A percentile compares a stretch with the other conserved stretches of the same genome.
phyloP scores from a whole-genome alignment of 30 jellyfish, hydroid and myxozoan genomes.

The Mastigias papua region DNA sequence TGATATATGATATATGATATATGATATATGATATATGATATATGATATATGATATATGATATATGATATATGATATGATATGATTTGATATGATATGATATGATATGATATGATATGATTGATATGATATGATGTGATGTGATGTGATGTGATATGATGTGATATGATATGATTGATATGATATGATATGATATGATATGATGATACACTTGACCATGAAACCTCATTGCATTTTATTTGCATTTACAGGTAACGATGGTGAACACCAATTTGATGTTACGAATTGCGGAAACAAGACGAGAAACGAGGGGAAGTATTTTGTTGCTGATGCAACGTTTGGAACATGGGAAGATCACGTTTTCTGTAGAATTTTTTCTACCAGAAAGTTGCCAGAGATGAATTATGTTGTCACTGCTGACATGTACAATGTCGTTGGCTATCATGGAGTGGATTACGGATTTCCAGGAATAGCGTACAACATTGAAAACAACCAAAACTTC shows the following conservation, averaged over 20 bases:
- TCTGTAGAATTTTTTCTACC: constrained; percentile 65
- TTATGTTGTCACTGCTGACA: constrained; percentile 59
- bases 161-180: too few species aligned
- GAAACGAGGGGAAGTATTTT: constrained; percentile 39
- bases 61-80: too few species aligned
- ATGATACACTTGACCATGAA: background rate
- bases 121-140: too few species aligned
- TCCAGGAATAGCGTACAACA: constrained; percentile 85
- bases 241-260: background rate
- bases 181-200: too few species aligned
- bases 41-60: too few species aligned
- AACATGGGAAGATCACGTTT: constrained; percentile 68
- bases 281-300: constrained; percentile 75
- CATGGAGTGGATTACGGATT: constrained; percentile 80
- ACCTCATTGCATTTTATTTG: background rate
- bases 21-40: too few species aligned
- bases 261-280: constrained; percentile 41
- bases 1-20: too few species aligned
- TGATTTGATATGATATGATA: too few species aligned
- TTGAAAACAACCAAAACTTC: constrained; percentile 67
- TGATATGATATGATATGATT: too few species aligned
- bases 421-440: constrained; percentile 71
- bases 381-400: constrained; percentile 22
- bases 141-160: too few species aligned
- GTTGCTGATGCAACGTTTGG: constrained; percentile 79